Evolutionary conservation across 2,797 vertebrate species (phyloP).

Genomic region (Chiroxiphia lanceolata): DNA sequence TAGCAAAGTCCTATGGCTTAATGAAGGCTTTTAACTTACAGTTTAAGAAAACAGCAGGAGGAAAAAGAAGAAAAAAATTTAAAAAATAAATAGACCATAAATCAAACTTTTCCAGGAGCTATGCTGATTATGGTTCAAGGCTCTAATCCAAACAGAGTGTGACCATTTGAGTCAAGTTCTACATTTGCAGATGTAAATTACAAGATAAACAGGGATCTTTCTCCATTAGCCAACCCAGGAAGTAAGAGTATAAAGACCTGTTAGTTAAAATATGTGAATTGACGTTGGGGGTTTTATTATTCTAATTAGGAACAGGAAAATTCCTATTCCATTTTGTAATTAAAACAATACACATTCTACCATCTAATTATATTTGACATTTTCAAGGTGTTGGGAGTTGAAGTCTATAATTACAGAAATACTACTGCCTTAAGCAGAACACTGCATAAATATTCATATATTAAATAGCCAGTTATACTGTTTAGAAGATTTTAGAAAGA

Average conservation of each 20-base stretch:
- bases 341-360: constrained; percentile 54
- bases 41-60: neutral
- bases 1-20: neutral
- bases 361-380: constrained; percentile 61
- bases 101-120: neutral
- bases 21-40: neutral
- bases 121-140: neutral
- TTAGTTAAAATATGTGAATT: neutral
- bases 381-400: constrained; percentile 46
- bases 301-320: constrained; percentile 51
- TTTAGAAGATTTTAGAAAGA: neutral
- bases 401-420: constrained; percentile 39
- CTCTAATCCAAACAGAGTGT: neutral
- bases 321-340: constrained; percentile 48
- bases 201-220: neutral
- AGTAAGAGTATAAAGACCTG: neutral
- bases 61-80: neutral
- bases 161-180: neutral
- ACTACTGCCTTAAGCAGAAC: constrained; percentile 18
- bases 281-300: neutral
- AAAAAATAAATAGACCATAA: neutral
- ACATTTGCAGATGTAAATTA: neutral
- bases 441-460: constrained; percentile 57
- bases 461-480: constrained; percentile 36
- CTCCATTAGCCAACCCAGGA: neutral